These are phyloP conservation scores for Xerus inauris DNA, from an alignment of 2,113 vertebrate species.

Conservation along the genomic window DNA sequence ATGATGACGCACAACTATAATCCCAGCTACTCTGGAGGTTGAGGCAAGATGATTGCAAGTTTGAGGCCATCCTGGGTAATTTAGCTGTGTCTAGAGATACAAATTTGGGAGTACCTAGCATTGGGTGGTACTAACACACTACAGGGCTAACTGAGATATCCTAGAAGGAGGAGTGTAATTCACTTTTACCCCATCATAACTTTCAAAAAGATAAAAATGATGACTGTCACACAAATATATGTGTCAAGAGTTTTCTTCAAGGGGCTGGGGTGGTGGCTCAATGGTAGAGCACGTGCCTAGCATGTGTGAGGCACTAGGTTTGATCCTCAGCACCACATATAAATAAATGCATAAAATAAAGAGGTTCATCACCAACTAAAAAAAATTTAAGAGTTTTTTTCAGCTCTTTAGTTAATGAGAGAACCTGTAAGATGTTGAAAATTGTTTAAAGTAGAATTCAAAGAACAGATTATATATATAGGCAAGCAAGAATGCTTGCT, in stretches of 20 bases:
- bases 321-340: no score
- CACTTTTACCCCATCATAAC: background rate
- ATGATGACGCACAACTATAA: no score
- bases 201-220: constrained; percentile 42
- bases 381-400: constrained; percentile 11
- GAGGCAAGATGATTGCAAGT: no score
- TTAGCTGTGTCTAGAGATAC: background rate
- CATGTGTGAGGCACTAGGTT: no score
- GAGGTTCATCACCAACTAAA: no score
- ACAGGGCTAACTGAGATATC: background rate
- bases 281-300: no score
- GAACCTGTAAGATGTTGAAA: background rate
- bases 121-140: background rate
- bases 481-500: background rate
- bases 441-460: background rate
- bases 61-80: no score
- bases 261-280: no score
- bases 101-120: background rate
- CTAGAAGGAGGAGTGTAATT: background rate
- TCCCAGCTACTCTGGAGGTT: no score
- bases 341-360: no score
- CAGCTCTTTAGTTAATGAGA: background rate
- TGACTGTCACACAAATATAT: background rate
- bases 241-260: background rate
- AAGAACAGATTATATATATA: background rate